Evolutionary conservation across 2,797 vertebrate species (phyloP), one percentile per base, ranked within the genome.

Genomic region (Poecilia gillii): DNA sequence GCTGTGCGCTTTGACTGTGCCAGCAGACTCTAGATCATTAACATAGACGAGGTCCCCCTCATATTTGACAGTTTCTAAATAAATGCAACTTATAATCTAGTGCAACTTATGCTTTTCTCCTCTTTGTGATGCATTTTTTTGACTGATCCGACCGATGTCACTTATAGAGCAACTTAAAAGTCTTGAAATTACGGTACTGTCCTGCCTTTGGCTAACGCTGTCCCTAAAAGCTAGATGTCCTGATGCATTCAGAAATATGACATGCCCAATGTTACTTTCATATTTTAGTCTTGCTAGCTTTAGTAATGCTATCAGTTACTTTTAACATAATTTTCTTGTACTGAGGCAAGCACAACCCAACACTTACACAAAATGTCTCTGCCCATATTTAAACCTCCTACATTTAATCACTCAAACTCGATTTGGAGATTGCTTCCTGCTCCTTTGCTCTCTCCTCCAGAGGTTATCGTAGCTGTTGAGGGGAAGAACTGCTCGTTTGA

Each of bases 381-480:
- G 4, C 74, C 73, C 23, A 25, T 73, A 68, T 77, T 77, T 68
- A 66, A 89, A 87, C 80, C 83, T 51, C 62, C 46, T 7, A 83
- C 87, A 91, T 91, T 75, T 81, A 85, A 92, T 93, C 91, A 81
- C 45, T 75, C 77, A 70, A 25, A 55, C 78, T 84, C 43, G 79
- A 46, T 6, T 73, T 14, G 20, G 76, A 78, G 49, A 83, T 81
- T 0, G 28, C 78, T 85, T 73, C 25, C 0, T 45, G 76, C 82
- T 80, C 75, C 39, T 73, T 68, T 1, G 6, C 72, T 84, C 47
- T 72, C 82, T 84, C 79, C 83, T 84, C 64, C 0, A 78, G 82
- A 87, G 89, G 90, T 92, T 92, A 91, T 83, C 80, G 55, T 73
- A 79, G 84, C 84, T 75, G 88, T 91, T 47, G 59, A 81, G 74